Conservation (phyloP, 2,113 vertebrate species). For the Felis catus region DNA sequence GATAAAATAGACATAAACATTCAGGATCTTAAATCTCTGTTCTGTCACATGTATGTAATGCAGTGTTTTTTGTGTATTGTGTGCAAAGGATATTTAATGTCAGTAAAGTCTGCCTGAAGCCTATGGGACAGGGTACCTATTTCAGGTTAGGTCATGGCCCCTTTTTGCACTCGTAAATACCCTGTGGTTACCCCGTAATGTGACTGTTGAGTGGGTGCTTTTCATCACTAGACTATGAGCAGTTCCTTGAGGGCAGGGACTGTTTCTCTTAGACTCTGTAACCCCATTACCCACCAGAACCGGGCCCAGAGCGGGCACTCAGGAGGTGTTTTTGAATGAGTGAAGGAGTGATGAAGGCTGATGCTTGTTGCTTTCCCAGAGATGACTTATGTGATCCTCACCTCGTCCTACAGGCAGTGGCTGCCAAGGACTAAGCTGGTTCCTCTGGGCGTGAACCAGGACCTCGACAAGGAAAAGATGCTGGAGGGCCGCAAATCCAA, state of each 20-base stretch:
- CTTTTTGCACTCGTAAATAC: neutral
- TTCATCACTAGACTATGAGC: neutral
- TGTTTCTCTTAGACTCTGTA: neutral
- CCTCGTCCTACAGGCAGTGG: conserved; percentile 92
- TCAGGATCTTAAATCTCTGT: neutral
- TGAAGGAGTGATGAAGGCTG: neutral
- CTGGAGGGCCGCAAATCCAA: conserved; percentile 98
- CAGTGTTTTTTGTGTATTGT: neutral
- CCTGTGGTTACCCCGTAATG: neutral
- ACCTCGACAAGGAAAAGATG: conserved; percentile 99
- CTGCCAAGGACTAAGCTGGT: conserved; percentile 97
- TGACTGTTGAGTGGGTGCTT: neutral
- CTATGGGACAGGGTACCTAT: neutral
- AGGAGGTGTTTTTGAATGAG: neutral
- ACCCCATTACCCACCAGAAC: neutral
- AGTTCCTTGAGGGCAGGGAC: neutral
- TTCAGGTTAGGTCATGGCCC: neutral
- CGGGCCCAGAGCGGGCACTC: neutral
- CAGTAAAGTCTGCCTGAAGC: conserved; percentile 6
- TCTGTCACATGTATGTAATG: neutral
- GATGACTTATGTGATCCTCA: conserved; percentile 60
- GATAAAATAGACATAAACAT: conserved; percentile 2
- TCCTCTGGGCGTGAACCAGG: conserved; percentile 97
- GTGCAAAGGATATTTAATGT: neutral
- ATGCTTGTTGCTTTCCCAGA: neutral